phyloP scores from a whole-genome alignment of 2,888 invertebrate genomes.

The Oegoconia quadripuncta region DNA sequence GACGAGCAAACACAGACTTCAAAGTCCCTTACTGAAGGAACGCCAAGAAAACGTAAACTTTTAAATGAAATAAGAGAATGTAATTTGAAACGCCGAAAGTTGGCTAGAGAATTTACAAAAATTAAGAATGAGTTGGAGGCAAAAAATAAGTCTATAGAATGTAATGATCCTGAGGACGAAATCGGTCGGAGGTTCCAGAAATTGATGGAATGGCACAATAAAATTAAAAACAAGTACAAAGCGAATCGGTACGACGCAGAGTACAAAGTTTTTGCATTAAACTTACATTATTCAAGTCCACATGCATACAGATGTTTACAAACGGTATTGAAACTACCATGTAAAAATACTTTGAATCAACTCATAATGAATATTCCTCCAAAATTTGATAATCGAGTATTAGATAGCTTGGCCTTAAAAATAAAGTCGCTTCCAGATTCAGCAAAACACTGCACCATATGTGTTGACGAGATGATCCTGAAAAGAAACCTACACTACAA shows the following conservation, averaged over 20 bases:
- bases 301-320: slow-evolving; percentile 23
- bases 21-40: slow-evolving; percentile 1
- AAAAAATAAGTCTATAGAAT: slow-evolving; percentile 3
- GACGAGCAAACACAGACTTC: slow-evolving; percentile 9
- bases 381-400: slow-evolving; percentile 17
- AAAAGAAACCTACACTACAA: slow-evolving; percentile 26
- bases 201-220: slow-evolving; percentile 24
- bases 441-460: slow-evolving; percentile 25
- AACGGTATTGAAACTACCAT: slow-evolving; percentile 19
- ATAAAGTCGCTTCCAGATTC: slow-evolving; percentile 20
- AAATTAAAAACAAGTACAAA: slow-evolving; percentile 22
- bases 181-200: slow-evolving; percentile 19
- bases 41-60: slow-evolving; percentile 14
- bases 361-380: slow-evolving; percentile 16
- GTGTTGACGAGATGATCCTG: slow-evolving; percentile 20
- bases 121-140: slow-evolving; percentile 9
- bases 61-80: slow-evolving; percentile 4
- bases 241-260: slow-evolving; percentile 22
- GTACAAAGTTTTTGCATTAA: slow-evolving; percentile 20
- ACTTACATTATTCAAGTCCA: slow-evolving; percentile 26
- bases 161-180: slow-evolving; percentile 14
- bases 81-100: slow-evolving; percentile 7
- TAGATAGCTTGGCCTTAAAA: slow-evolving; percentile 23
- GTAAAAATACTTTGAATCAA: slow-evolving; percentile 15
- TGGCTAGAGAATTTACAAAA: slow-evolving; percentile 6